A percentile compares a stretch with the other conserved stretches of the same genome.
These are phyloP conservation scores for Caranx ignobilis DNA, from an alignment of 2,113 vertebrate species.

Conservation along the genomic window DNA sequence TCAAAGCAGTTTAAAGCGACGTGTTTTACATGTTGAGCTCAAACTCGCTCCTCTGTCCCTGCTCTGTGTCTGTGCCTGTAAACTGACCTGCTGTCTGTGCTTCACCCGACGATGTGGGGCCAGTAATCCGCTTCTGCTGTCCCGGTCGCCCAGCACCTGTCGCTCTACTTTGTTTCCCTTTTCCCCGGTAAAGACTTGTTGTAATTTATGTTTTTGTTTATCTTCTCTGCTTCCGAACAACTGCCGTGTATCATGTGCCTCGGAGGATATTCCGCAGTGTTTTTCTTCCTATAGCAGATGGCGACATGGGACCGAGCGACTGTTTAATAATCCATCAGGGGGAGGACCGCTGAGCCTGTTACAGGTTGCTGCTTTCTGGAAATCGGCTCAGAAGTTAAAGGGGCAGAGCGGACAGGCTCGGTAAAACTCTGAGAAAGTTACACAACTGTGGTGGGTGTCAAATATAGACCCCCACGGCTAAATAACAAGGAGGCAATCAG, in stretches of 20 bases:
- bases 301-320: slow-evolving; percentile 78
- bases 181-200: not conserved
- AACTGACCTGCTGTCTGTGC: slow-evolving; percentile 32
- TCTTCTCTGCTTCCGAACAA: not conserved
- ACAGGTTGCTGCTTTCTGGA: slow-evolving; percentile 72
- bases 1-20: too few relatives aligned
- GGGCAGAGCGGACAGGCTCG: slow-evolving; percentile 56
- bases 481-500: not conserved
- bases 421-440: slow-evolving; percentile 12
- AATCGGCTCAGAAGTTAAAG: slow-evolving; percentile 85
- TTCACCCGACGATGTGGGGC: slow-evolving; percentile 1
- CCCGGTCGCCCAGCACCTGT: slow-evolving; percentile 45
- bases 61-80: not conserved
- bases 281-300: slow-evolving; percentile 75
- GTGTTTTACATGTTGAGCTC: slow-evolving; percentile 22
- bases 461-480: too few relatives aligned
- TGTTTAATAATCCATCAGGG: slow-evolving; percentile 86
- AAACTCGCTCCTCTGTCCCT: not conserved
- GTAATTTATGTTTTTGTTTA: not conserved
- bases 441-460: not conserved
- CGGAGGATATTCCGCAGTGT: slow-evolving; percentile 56
- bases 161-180: not conserved
- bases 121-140: slow-evolving; percentile 13
- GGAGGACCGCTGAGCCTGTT: slow-evolving; percentile 76
- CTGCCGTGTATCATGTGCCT: slow-evolving; percentile 25